Conservation (phyloP, 2,113 vertebrate species). For the Pteropus alecto region DNA sequence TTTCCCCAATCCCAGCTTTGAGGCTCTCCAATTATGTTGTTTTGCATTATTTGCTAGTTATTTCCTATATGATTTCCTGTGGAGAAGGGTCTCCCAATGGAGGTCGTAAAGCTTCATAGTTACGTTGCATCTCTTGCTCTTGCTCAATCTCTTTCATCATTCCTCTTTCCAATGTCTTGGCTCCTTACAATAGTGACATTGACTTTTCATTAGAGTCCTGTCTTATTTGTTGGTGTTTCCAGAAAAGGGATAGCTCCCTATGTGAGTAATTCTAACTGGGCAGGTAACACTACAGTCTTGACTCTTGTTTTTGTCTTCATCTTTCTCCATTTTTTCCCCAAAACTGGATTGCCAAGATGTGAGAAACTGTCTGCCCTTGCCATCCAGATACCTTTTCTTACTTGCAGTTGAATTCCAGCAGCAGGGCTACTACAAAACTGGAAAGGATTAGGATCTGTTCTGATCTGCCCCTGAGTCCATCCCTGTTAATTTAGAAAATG, state of each 20-base stretch:
- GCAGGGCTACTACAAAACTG: not conserved
- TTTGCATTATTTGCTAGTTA: not conserved
- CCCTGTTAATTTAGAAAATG: not conserved
- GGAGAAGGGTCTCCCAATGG: not conserved
- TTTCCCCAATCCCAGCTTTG: not conserved
- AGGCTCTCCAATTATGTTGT: not conserved
- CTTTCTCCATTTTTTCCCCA: not conserved
- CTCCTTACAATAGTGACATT: not conserved
- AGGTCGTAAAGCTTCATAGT: not conserved
- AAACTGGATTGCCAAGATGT: not conserved
- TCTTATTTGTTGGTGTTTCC: not conserved
- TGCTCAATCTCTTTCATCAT: not conserved
- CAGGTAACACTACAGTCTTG: not conserved
- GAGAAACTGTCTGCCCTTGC: not conserved
- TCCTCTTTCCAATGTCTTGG: not conserved
- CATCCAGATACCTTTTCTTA: not conserved
- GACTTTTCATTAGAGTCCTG: not conserved
- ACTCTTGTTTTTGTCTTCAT: not conserved
- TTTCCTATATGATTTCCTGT: not conserved
- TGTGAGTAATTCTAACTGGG: not conserved
- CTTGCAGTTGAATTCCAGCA: not conserved
- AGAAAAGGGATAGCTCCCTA: not conserved
- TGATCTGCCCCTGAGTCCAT: not conserved
- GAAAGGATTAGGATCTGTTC: not conserved
- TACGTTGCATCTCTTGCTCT: too few species aligned